phyloP scores from a whole-genome alignment of 2,113 vertebrate genomes.

The Eleginops maclovinus region DNA sequence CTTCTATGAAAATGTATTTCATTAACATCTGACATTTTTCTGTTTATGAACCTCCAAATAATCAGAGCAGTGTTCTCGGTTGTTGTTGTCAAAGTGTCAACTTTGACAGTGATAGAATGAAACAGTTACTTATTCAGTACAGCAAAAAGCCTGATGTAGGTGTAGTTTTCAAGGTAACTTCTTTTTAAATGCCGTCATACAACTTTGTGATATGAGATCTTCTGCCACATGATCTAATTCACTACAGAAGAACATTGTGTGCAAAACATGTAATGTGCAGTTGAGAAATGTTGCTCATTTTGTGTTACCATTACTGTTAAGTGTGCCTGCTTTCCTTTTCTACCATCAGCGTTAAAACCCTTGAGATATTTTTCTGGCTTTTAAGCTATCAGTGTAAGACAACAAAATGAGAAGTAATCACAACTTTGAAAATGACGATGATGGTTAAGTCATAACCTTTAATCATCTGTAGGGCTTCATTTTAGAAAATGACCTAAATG shows the following conservation, averaged over 20 bases:
- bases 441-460: constrained; percentile 15
- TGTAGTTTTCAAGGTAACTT: background rate
- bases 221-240: background rate
- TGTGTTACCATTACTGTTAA: background rate
- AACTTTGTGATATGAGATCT: background rate
- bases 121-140: background rate
- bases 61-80: background rate
- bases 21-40: background rate
- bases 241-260: background rate
- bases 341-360: constrained; percentile 9
- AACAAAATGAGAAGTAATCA: constrained; percentile 24
- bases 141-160: background rate
- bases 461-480: background rate
- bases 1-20: background rate
- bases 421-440: constrained; percentile 23
- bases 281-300: constrained; percentile 3
- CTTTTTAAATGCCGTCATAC: background rate
- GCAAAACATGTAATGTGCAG: background rate
- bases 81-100: background rate
- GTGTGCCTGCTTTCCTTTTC: constrained; percentile 11
- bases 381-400: constrained; percentile 6
- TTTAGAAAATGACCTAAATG: constrained; percentile 2
- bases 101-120: background rate
- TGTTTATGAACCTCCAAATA: background rate
- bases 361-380: constrained; percentile 13